Evolutionary conservation across 2,888 invertebrate genomes (phyloP).

Genomic region (Halictus ligatus): DNA sequence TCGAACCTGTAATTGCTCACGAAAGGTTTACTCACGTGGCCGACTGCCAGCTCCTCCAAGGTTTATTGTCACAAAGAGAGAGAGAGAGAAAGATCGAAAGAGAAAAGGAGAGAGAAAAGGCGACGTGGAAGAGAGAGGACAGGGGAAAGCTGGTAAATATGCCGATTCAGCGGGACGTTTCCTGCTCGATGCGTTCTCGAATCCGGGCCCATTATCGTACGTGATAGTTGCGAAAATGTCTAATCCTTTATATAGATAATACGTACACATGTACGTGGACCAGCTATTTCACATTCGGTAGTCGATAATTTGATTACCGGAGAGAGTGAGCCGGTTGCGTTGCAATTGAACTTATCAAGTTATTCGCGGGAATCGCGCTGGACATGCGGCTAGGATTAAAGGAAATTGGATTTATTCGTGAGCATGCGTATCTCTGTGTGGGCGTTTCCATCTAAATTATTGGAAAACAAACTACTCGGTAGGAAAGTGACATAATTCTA

Average conservation of each 20-base stretch:
- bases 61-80: constrained; percentile 61
- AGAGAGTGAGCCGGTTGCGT: not conserved
- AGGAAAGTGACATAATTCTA: not conserved
- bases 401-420: not conserved
- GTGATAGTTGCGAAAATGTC: constrained; percentile 49
- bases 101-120: constrained; percentile 2
- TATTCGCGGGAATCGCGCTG: not conserved
- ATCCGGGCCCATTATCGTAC: constrained; percentile 53
- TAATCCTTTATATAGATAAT: constrained; percentile 12
- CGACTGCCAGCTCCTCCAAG: constrained; percentile 62
- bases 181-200: constrained; percentile 43
- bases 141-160: constrained; percentile 51
- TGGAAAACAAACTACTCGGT: not conserved
- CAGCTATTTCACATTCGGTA: constrained; percentile 11
- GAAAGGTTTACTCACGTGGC: constrained; percentile 64
- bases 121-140: constrained; percentile 1
- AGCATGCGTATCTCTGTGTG: not conserved
- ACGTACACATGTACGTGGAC: not conserved
- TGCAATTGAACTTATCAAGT: constrained; percentile 8
- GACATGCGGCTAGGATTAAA: not conserved
- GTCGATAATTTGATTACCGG: constrained; percentile 40
- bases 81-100: not conserved
- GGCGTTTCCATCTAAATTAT: not conserved
- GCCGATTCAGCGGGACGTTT: constrained; percentile 58
- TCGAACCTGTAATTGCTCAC: constrained; percentile 60